Base-by-base conservation (phyloP, 2,113 vertebrate species). In the Pleuronectes platessa region DNA sequence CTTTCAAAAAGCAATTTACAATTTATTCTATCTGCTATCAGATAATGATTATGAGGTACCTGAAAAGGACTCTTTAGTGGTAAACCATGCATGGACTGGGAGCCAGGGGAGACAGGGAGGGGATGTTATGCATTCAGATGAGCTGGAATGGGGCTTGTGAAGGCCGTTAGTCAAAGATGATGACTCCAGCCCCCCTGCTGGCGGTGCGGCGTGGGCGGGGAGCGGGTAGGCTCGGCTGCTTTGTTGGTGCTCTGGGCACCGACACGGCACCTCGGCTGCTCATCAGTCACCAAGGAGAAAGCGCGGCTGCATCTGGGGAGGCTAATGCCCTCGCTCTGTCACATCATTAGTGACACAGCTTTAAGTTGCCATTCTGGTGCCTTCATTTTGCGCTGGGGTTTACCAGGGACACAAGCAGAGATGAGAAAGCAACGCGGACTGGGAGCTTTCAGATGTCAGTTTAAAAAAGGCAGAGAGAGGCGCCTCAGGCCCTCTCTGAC, bases 1-100 rank as follows among this genome's bases (percentile, higher is more conserved):
- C 84, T 89, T 92, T 91, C 86, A 92, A 93, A 92, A 93, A 88
- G 81, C 92, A 90, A 93, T 94, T 94, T 93, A 92, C 82, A 91
- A 91, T 91, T 88, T 87, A 92, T 92, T 92, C 76, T 88, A 71
- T 87, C 89, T 47, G 60, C 87, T 79, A 92, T 93, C 86, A 92
- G 88, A 91, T 90, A 91, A 89, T 65, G 74, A 91, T 92, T 90
- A 90, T 88, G 86, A 87, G 86, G 84, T 83, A 84, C 82, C 89
- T 88, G 85, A 91, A 89, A 91, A 85, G 63, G 85, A 74, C 85
- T 92, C 81, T 88, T 92, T 92, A 92, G 90, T 75, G 85, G 85
- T 89, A 86, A 92, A 81, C 84, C 90, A 88, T 90, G 81, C 92
- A 83, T 91, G 82, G 72, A 76, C 79, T 12, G 69, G 69, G 81